Evolutionary conservation across 92 coral and sea anemone species (phyloP).

Genomic region (Bergia sp.): DNA sequence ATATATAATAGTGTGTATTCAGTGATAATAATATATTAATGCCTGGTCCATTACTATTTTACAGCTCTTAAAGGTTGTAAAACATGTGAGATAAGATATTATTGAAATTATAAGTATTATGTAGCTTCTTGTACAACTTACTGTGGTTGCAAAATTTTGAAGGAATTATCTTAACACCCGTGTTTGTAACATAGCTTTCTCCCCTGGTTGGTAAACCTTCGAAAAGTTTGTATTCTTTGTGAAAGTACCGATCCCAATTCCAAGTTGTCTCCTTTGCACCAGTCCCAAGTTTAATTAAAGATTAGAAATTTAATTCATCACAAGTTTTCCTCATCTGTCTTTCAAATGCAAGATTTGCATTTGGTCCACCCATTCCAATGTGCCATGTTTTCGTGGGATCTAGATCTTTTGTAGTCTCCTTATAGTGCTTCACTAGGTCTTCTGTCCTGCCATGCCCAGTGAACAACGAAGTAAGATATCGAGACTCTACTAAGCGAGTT

Average conservation of each 20-base stretch:
- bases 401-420: constrained; percentile 53
- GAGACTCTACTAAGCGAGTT: constrained; percentile 50
- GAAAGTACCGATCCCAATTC: constrained; percentile 58
- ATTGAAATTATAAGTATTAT: no score
- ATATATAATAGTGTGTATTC: no score
- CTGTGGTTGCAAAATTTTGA: constrained; percentile 66
- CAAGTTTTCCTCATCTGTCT: constrained; percentile 41
- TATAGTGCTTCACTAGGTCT: constrained; percentile 55
- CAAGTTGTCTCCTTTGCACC: constrained; percentile 66
- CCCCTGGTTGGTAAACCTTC: constrained; percentile 64
- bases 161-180: constrained; percentile 65
- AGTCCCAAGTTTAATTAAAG: constrained; percentile 65
- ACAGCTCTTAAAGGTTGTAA: no score
- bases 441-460: constrained; percentile 55
- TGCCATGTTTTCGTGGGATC: constrained; percentile 34
- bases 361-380: constrained; percentile 68
- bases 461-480: constrained; percentile 55
- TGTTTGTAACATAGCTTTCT: constrained; percentile 63
- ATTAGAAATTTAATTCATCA: constrained; percentile 35
- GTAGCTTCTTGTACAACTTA: no score
- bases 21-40: no score
- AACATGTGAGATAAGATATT: no score
- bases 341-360: constrained; percentile 65
- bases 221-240: constrained; percentile 60
- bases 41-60: no score